Conservation (phyloP, 2,113 vertebrate genomes). For the Psilopsiagon aymara region DNA sequence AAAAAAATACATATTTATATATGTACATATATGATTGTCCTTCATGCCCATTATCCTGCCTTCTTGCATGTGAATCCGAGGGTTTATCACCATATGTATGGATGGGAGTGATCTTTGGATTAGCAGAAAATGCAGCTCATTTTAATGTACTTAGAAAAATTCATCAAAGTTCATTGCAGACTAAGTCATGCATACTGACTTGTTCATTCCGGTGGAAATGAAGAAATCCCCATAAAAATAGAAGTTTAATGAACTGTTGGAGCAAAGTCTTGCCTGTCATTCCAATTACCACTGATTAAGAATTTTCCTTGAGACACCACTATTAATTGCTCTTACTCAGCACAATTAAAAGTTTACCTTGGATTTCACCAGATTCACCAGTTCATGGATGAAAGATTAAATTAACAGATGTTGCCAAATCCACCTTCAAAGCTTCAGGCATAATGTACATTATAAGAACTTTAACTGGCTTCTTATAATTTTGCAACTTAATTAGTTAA, state of each 20-base stretch:
- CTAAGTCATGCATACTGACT: slow-evolving; percentile 80
- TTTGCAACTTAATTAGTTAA: slow-evolving; percentile 39
- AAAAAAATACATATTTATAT: slow-evolving; percentile 75
- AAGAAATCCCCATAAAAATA: slow-evolving; percentile 83
- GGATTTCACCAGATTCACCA: slow-evolving; percentile 28
- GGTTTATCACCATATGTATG: slow-evolving; percentile 71
- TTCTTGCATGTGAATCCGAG: slow-evolving; percentile 72
- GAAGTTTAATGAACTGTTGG: slow-evolving; percentile 83
- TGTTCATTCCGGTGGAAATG: slow-evolving; percentile 82
- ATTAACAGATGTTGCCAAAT: slow-evolving; percentile 13
- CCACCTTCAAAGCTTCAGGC: slow-evolving; percentile 10
- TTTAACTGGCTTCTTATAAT: background rate
- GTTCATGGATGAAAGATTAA: slow-evolving; percentile 2
- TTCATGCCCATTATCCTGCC: slow-evolving; percentile 75
- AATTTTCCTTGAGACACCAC: slow-evolving; percentile 54
- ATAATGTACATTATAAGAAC: background rate
- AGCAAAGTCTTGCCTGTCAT: slow-evolving; percentile 74
- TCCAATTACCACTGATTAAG: slow-evolving; percentile 75
- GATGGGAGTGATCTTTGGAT: slow-evolving; percentile 42
- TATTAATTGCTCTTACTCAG: slow-evolving; percentile 75
- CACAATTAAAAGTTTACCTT: slow-evolving; percentile 73
- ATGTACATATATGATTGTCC: slow-evolving; percentile 70
- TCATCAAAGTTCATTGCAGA: slow-evolving; percentile 84
- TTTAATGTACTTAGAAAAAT: slow-evolving; percentile 83
- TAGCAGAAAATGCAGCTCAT: slow-evolving; percentile 78